Evolutionary conservation across 2,113 vertebrate species (phyloP), one percentile per base, ranked within the genome.

Genomic region (Rutilus rutilus): DNA sequence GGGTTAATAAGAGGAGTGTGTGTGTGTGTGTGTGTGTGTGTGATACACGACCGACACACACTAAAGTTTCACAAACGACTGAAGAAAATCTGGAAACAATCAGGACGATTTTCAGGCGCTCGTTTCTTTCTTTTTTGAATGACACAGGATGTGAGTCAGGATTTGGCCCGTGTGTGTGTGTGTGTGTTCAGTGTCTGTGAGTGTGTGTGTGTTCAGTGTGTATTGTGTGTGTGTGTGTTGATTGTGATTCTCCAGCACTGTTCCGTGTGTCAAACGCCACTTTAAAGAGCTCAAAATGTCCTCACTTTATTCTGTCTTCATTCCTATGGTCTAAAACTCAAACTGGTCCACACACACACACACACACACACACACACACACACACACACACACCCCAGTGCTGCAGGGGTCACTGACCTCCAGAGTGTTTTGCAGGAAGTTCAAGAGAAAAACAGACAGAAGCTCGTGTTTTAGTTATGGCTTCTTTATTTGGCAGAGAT

Each of bases 401-500:
- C 76, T 91, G 89, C 90, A 91, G 76, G 75, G 30, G 76, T 45
- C 78, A 47, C 36, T 67, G 79, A 82, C 17, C 79, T 82, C 8
- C n/a, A 67, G 8, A 23, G 54, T 62, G 78, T 76, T 76, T 85
- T 57, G 74, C 78, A 82, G 83, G 87, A 85, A 82, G 21, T 69
- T 79, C 84, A 84, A 89, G 85, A 90, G 92, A 93, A 92, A 92
- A 93, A 89, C 85, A 90, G 89, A 90, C 93, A 88, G 87, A 85
- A 42, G 84, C 83, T 81, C 45, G 88, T 89, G 87, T 67, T 39
- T 42, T 78, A 64, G 65, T 89, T 90, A 88, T 80, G 83, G 78
- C 93, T 94, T 95, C 93, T 94, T 95, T 88, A 81, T 94, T 93
- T 89, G 92, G 91, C 89, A 93, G 87, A 94, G 92, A 93, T 86